phyloP scores from a whole-genome alignment of 2,113 vertebrate species.

The Paradoxurus hermaphroditus region DNA sequence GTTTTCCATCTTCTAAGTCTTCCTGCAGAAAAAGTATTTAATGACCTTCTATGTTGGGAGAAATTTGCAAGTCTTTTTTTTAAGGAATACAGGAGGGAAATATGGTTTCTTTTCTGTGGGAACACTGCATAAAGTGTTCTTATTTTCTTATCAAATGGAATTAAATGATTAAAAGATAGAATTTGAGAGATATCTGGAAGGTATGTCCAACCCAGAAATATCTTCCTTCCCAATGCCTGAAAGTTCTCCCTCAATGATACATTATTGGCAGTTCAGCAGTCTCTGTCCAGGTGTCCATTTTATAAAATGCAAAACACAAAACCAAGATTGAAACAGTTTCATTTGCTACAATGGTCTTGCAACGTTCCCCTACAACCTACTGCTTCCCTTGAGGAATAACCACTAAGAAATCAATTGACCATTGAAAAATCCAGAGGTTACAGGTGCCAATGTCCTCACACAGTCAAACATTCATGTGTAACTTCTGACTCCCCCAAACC shows the following conservation, averaged over 20 bases:
- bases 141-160: background rate
- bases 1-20: slow-evolving; percentile 5
- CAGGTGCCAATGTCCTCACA: background rate
- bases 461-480: background rate
- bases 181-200: background rate
- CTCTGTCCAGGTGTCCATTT: background rate
- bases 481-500: background rate
- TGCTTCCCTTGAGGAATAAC: background rate
- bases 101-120: background rate
- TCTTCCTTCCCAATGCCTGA: background rate
- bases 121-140: background rate
- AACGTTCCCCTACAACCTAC: background rate
- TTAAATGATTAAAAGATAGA: slow-evolving; percentile 17
- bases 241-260: background rate
- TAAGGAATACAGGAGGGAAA: background rate
- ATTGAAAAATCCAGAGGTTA: background rate
- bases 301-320: background rate
- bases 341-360: background rate
- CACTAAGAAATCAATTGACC: background rate
- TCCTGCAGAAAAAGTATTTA: background rate
- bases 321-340: background rate
- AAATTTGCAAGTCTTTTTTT: background rate
- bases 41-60: background rate
- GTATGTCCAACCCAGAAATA: background rate
- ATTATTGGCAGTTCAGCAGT: background rate